Base-by-base conservation (phyloP, 2,113 vertebrate genomes). In the Otis tarda region DNA sequence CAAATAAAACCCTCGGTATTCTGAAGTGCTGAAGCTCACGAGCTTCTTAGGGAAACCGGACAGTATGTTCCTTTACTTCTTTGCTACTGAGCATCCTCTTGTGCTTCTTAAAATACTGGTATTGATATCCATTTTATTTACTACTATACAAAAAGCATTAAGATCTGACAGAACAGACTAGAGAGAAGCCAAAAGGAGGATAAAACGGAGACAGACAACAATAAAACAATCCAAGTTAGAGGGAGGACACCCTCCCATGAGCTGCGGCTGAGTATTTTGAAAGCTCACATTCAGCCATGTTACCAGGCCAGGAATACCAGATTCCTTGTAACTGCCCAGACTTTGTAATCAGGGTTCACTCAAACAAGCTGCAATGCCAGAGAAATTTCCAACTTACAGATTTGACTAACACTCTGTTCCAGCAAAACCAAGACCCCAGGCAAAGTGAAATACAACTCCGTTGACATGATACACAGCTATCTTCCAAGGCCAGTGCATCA, bases 371-470 rank as follows among this genome's bases (percentile, higher is more conserved):
- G 71, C 86, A 35, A 50, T 9, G 43, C 71, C 78, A 69, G 67
- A 76, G 79, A 61, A 65, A 67, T 47, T 61, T 78, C 83, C 76
- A 52, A 52, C 68, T 67, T 30, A 16, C 83, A 67, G 63, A 35
- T 77, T 1, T 52, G 67, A 90, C 91, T 88, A 73, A 88, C 2
- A 31, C 67, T 4, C 74, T 61, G 65, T 43, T 71, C 78, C 79
- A 85, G 70, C 65, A 92, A 89, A 85, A 61, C 24, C 84, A 49
- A 74, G 74, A 83, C 88, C 90, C 37, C 76, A 11, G 93, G 94
- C 94, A 61, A 83, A 71, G 83, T 24, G 67, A 93, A 95, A 93
- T 14, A 30, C 79, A 83, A 35, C 55, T 90, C 70, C 87, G 20
- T 2, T 45, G 77, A 37, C 84, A 93, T n/a, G 81, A 59, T 3